Evolutionary conservation across 2,888 invertebrate genomes (phyloP), one percentile per base, ranked within the genome.

Genomic region (Timandra comae): DNA sequence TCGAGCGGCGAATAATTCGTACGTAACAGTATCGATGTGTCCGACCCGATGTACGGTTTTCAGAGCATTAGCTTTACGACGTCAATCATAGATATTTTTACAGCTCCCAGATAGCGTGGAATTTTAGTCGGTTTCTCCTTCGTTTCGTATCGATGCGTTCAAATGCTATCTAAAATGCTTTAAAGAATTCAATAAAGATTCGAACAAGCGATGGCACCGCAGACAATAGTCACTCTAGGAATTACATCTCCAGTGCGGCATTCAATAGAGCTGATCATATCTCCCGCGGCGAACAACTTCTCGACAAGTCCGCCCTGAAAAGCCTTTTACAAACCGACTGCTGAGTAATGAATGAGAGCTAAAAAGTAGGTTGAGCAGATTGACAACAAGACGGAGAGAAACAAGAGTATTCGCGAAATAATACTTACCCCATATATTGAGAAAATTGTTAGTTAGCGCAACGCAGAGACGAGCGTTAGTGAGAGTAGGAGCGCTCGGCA

Each of bases 51-150:
- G 43, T 43, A 43, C 46, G 43, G 48, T 38, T 55, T 51, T 49
- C 45, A 54, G 37, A 38, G 50, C 38, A 52, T 52, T 45, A 51
- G 42, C 44, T 49, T 61, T 56, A 61, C 55, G 51, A 60, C 50
- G 51, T 57, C 54, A 62, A 67, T 63, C 70, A 66, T 65, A 54
- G 64, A 64, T 66, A 70, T 69, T 69, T 68, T 63, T 62, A 60
- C 56, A 58, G 48, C 42, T 55, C 33, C 32, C 35, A 43, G 39
- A 47, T 42, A 54, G 46, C 29, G 39, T 31, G 37, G 31, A 25
- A 12, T 27, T 33, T 6, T 12, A 24, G 30, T 25, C 12, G 30
- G n/a, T n/a, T n/a, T n/a, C n/a, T n/a, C 11, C 25, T 16, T 13
- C 16, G 12, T 3, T 8, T 25, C 9, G 20, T 12, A 1, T 30